phyloP scores from a whole-genome alignment of 2,797 vertebrate species.

The Poeciliopsis turneri region DNA sequence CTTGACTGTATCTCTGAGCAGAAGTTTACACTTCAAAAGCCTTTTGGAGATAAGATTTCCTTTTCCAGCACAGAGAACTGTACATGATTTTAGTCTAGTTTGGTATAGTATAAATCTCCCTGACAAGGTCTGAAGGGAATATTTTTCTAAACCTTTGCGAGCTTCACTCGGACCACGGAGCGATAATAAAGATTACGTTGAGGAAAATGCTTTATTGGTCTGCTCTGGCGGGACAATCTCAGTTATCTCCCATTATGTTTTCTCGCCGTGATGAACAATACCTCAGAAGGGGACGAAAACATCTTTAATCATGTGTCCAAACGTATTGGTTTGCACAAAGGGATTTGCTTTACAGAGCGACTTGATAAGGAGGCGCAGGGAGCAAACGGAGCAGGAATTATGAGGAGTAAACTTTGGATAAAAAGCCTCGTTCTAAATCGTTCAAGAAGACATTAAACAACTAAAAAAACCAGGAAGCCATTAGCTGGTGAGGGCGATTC shows the following conservation, averaged over 20 bases:
- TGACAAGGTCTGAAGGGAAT: constrained; percentile 25
- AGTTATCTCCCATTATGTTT: constrained; percentile 44
- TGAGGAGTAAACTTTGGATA: background rate
- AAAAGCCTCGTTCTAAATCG: constrained; percentile 4
- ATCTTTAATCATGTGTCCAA: constrained; percentile 50
- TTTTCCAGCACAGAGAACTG: constrained; percentile 12
- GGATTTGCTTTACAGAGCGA: constrained; percentile 22
- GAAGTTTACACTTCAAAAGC: constrained; percentile 26
- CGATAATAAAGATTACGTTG: constrained; percentile 52
- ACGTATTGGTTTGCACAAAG: constrained; percentile 19
- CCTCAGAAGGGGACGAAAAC: constrained; percentile 45
- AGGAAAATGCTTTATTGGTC: constrained; percentile 40
- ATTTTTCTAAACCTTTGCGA: constrained; percentile 36
- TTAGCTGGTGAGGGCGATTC: background rate
- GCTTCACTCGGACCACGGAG: constrained; percentile 33
- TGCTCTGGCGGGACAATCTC: constrained; percentile 23
- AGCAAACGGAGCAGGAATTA: constrained; percentile 19
- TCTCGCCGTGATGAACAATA: constrained; percentile 36
- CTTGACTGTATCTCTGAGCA: constrained; percentile 1
- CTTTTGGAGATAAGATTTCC: constrained; percentile 45
- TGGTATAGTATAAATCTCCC: constrained; percentile 15
- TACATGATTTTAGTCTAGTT: constrained; percentile 25
- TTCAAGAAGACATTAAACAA: background rate
- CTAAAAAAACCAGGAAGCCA: background rate
- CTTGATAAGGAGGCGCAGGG: constrained; percentile 17